Percentiles rank a stretch among this genome's conserved stretches.
These are phyloP conservation scores for Sinocyclocheilus maitianheensis DNA, from an alignment of 2,113 vertebrate species.

Conservation along the genomic window DNA sequence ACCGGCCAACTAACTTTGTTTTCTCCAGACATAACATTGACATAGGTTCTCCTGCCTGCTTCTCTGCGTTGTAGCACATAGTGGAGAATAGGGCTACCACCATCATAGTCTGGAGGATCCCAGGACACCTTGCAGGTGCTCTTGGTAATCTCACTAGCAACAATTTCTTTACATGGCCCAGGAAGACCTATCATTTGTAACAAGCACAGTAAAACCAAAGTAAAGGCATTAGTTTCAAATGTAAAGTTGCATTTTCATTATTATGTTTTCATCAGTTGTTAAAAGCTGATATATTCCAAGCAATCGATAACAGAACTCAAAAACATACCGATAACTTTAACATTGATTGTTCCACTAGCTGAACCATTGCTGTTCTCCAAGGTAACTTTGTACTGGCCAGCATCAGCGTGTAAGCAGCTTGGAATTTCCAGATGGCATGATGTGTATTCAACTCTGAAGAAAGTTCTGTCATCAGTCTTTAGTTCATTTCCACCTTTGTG, in stretches of 20 bases:
- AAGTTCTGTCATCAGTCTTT: constrained; percentile 85
- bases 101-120: constrained; percentile 96
- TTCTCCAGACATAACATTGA: constrained; percentile 97
- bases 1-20: constrained; percentile 92
- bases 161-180: constrained; percentile 92
- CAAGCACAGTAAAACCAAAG: background rate
- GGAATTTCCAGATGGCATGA: constrained; percentile 88
- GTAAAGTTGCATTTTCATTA: background rate
- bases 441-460: constrained; percentile 84
- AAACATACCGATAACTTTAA: constrained; percentile 96
- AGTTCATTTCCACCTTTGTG: constrained; percentile 96
- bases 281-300: background rate
- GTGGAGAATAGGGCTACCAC: constrained; percentile 90
- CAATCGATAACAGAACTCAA: background rate
- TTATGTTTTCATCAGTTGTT: background rate
- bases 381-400: constrained; percentile 92
- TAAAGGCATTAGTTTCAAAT: constrained; percentile 21
- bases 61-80: constrained; percentile 97
- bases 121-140: constrained; percentile 93
- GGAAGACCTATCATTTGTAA: constrained; percentile 81
- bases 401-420: constrained; percentile 85
- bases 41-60: constrained; percentile 92
- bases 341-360: constrained; percentile 88
- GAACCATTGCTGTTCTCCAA: constrained; percentile 92
- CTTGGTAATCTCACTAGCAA: constrained; percentile 92